Base-by-base conservation (phyloP, 2,113 vertebrate genomes). In the Murina feae region DNA sequence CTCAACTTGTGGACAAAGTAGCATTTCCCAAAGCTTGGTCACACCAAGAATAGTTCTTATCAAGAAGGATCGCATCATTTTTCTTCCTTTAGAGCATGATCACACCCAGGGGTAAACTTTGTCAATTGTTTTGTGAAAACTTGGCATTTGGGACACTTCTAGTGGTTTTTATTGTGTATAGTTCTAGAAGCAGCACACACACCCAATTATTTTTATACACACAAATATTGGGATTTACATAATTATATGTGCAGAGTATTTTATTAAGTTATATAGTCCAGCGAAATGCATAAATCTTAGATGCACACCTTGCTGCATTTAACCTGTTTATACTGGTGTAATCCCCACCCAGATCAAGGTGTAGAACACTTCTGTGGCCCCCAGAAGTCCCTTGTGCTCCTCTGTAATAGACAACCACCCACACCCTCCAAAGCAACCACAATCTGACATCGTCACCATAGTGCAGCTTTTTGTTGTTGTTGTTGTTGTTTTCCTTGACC, bases 101-200 rank as follows among this genome's bases (percentile, higher is more conserved):
- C 35, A 55, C 35, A 84, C 95, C 74, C 53, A 37, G 13, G 81
- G 71, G 42, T 7, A 21, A 14, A 55, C 28, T 81, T 39, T 7
- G 44, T 42, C 28, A 49, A 91, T 74, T 96, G 96, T 87, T 97
- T 72, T 78, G 37, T 42, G 42, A 91, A 78, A 74, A 58, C 76
- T 69, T 93, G 88, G 84, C 86, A 58, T 75, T 68, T 72, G 78
- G 78, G 71, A 49, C 9, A 51, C 47, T 90, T 97, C 75, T 89
- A 44, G 20, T 42, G 32, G 12, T 21, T 60, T 76, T 63, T 53
- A 35, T 58, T 80, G 28, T 28, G 28, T 16, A 13, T 58, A 63
- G 79, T 76, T 79, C 35, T 74, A 44, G 75, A 81, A 93, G 47
- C 9, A 58, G 72, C 3, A 53, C 4, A 32, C 10, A 68, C 6